These are phyloP conservation scores for Druceiella hillmani DNA, from an alignment of 2,888 invertebrate genomes.

Conservation along the genomic window DNA sequence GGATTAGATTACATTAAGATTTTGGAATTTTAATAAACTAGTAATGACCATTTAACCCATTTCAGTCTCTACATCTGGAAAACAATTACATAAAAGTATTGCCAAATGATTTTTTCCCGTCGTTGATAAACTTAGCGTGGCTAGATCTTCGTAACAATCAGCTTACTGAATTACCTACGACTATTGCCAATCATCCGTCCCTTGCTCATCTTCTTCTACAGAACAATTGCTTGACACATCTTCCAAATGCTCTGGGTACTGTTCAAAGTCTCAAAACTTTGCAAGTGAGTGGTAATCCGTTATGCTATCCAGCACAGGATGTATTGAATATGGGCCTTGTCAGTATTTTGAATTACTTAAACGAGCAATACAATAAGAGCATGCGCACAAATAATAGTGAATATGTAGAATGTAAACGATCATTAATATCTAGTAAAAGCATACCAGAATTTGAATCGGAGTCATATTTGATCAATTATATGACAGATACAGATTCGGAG, in stretches of 20 bases:
- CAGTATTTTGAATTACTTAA: conserved; percentile 34
- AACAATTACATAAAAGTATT: conserved; percentile 50
- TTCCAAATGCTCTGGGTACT: conserved; percentile 60
- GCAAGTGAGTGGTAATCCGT: conserved; percentile 56
- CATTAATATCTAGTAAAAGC: too few species aligned
- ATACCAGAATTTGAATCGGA: too few species aligned
- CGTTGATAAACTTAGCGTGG: conserved; percentile 54
- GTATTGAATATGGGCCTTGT: conserved; percentile 49
- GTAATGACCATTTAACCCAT: conserved; percentile 18
- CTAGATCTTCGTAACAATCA: conserved; percentile 60
- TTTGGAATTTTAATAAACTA: not conserved
- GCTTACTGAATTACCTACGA: conserved; percentile 48
- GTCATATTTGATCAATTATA: too few species aligned
- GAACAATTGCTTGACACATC: conserved; percentile 52
- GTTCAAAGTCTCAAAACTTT: conserved; percentile 54
- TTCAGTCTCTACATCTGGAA: conserved; percentile 42
- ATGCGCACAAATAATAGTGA: too few species aligned
- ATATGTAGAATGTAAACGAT: not conserved
- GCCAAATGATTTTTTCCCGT: conserved; percentile 54
- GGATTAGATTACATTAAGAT: conserved; percentile 3
- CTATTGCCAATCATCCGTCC: conserved; percentile 50
- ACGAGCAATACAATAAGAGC: conserved; percentile 35
- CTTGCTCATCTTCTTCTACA: conserved; percentile 60
- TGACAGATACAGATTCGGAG: too few species aligned
- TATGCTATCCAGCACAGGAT: conserved; percentile 51